phyloP scores from a whole-genome alignment of 2,888 invertebrate species.

The Nycteola revayana region DNA sequence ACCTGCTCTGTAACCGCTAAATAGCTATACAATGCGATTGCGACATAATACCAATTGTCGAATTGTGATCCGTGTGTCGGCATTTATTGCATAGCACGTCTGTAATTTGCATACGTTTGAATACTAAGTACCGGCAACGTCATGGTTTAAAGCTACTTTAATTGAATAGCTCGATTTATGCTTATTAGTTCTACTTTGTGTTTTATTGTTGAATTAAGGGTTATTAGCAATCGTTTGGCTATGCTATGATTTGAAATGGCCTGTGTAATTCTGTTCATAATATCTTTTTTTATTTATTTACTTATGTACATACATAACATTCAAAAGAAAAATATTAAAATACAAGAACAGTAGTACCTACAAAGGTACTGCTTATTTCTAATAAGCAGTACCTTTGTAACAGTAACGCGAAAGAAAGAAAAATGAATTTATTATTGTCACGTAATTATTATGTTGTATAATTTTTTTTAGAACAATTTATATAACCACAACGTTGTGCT shows the following conservation, averaged over 20 bases:
- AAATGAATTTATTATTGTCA: too few relatives aligned
- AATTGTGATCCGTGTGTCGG: constrained; percentile 79
- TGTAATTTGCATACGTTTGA: constrained; percentile 81
- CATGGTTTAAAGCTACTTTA: constrained; percentile 74
- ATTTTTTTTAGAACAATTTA: too few relatives aligned
- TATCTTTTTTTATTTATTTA: constrained; percentile 4
- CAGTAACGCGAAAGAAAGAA: too few relatives aligned
- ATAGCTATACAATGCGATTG: constrained; percentile 58
- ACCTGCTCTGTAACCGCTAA: constrained; percentile 15
- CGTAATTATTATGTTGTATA: too few relatives aligned
- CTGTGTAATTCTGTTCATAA: too few relatives aligned
- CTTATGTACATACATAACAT: too few relatives aligned
- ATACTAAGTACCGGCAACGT: constrained; percentile 73
- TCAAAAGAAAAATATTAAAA: too few relatives aligned
- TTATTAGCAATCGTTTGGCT: constrained; percentile 6
- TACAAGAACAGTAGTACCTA: too few relatives aligned
- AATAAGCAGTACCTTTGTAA: too few relatives aligned
- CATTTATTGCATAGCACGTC: constrained; percentile 81
- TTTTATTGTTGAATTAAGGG: constrained; percentile 38
- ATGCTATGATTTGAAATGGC: background rate
- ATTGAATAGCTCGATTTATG: constrained; percentile 77
- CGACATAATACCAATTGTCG: constrained; percentile 77
- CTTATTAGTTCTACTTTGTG: constrained; percentile 59
- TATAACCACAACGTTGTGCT: constrained; percentile 23
- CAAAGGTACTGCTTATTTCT: too few relatives aligned